These are phyloP conservation scores for Didymodactylos carnosus DNA, from an alignment of 2,888 invertebrate genomes.

Conservation along the genomic window DNA sequence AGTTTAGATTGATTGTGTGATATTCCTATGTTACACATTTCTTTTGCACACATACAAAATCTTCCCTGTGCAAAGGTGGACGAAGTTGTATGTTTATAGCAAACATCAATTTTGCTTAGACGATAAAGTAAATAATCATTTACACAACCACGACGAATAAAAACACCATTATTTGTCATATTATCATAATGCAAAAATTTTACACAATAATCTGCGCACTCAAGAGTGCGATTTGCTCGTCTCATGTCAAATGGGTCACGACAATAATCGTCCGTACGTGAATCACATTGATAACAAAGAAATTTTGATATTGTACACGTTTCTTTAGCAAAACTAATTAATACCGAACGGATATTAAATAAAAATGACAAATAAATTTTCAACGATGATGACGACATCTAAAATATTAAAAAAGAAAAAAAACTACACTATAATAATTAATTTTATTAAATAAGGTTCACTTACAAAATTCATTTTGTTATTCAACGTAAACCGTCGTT, in stretches of 20 bases:
- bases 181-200: background rate
- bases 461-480: too few species aligned
- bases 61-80: background rate
- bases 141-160: background rate
- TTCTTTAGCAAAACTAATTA: background rate
- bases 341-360: background rate
- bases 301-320: background rate
- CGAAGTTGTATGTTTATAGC: background rate
- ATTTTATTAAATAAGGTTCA: too few species aligned
- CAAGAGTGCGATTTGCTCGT: background rate
- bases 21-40: background rate
- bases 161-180: background rate
- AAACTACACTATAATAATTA: too few species aligned
- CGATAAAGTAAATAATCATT: background rate
- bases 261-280: background rate
- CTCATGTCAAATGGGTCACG: background rate
- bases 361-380: too few species aligned
- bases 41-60: background rate
- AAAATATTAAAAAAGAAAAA: too few species aligned
- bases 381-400: too few species aligned
- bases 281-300: background rate
- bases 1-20: too few species aligned
- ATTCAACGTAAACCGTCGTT: too few species aligned
- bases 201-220: background rate
- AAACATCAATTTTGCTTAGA: background rate